A percentile compares a stretch with the other conserved stretches of the same genome.
Conservation (phyloP, 1,140 invertebrate genomes). For the Wiebesia pumilae region DNA sequence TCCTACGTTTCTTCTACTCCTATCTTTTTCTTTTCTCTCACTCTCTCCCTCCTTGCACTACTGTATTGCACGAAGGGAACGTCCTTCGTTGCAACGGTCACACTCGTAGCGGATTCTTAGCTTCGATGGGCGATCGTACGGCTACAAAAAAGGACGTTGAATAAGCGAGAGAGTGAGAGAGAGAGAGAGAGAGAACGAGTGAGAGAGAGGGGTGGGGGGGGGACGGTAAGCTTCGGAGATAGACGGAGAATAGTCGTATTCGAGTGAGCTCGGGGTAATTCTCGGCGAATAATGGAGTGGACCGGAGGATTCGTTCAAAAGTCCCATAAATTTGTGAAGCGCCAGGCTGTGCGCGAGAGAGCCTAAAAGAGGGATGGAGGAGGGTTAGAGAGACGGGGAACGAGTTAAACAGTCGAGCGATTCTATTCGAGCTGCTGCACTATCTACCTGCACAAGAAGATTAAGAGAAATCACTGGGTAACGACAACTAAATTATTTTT, state of each 20-base stretch:
- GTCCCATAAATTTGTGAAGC: constrained; percentile 62
- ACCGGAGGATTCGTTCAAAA: constrained; percentile 63
- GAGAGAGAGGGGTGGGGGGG: too few relatives aligned
- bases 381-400: constrained; percentile 51
- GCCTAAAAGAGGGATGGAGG: constrained; percentile 10
- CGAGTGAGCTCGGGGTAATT: constrained; percentile 58
- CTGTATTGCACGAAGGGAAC: too few relatives aligned
- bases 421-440: constrained; percentile 39
- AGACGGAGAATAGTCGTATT: not conserved
- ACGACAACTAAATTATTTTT: constrained; percentile 46
- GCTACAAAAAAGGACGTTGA: not conserved
- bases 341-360: constrained; percentile 48
- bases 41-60: too few relatives aligned
- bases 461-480: constrained; percentile 37
- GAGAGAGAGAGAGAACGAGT: too few relatives aligned
- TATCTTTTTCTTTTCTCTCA: not conserved
- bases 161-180: not conserved
- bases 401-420: constrained; percentile 65
- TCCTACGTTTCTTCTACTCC: not conserved
- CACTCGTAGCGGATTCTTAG: not conserved
- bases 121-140: not conserved
- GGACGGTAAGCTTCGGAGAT: not conserved
- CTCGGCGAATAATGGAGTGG: constrained; percentile 64
- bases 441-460: constrained; percentile 58
- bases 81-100: too few relatives aligned